phyloP scores from a whole-genome alignment of 2,888 invertebrate species.

The Octonoba sinensis region DNA sequence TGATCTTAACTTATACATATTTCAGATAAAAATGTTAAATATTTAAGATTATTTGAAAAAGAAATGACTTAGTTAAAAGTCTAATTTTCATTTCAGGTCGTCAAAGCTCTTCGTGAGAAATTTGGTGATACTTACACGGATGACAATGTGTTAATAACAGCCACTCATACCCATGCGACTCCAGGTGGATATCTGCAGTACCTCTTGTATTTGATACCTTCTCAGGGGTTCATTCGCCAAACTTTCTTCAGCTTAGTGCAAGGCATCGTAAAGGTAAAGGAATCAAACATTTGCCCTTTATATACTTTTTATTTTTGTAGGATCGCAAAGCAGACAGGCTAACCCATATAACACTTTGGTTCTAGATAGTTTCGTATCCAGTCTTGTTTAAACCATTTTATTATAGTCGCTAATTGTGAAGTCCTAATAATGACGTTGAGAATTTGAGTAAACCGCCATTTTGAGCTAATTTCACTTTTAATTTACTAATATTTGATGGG shows the following conservation, averaged over 20 bases:
- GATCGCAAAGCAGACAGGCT: not conserved
- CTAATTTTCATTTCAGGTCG: slow-evolving; percentile 76
- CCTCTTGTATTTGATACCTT: slow-evolving; percentile 87
- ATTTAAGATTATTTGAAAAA: no score
- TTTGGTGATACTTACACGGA: slow-evolving; percentile 80
- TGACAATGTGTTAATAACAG: slow-evolving; percentile 88
- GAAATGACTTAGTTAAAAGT: no score
- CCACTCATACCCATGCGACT: slow-evolving; percentile 70
- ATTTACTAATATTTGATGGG: no score
- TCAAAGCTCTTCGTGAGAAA: slow-evolving; percentile 78
- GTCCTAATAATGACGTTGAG: no score
- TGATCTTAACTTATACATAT: no score
- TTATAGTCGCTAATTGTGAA: no score
- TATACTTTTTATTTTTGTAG: no score
- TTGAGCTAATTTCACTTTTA: no score
- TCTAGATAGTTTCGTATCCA: no score
- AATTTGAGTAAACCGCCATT: no score
- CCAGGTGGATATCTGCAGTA: slow-evolving; percentile 84
- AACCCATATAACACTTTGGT: no score
- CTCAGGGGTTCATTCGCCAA: slow-evolving; percentile 83
- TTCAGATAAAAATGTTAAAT: no score
- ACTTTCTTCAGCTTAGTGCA: slow-evolving; percentile 79
- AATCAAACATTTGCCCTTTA: not conserved
- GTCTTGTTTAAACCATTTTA: not conserved
- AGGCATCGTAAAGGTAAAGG: slow-evolving; percentile 79